A percentile compares a stretch with the other conserved stretches of the same genome.
These are phyloP conservation scores for Apis cerana DNA, from an alignment of 1,140 invertebrate genomes.

Conservation along the genomic window DNA sequence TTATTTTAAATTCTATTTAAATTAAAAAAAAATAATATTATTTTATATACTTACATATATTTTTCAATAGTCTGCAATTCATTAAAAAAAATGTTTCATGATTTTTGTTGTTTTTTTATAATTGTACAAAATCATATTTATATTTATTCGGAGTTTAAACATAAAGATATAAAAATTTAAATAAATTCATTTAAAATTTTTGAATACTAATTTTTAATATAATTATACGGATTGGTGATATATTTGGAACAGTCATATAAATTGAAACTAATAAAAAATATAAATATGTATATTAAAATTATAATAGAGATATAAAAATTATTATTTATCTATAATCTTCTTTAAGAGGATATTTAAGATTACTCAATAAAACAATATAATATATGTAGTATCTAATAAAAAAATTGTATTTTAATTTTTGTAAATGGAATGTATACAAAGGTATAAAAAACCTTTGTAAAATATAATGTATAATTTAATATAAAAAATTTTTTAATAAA, in stretches of 20 bases:
- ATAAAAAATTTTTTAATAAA: conserved; percentile 16
- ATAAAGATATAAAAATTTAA: not conserved
- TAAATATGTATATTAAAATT: not conserved
- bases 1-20: not conserved
- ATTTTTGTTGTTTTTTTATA: not conserved
- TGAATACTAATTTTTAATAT: not conserved
- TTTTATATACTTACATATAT: not conserved
- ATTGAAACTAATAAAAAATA: not conserved
- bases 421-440: not conserved
- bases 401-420: conserved; percentile 32
- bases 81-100: not conserved
- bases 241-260: not conserved
- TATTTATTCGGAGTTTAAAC: not conserved
- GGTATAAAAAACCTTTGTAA: not conserved
- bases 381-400: conserved; percentile 5
- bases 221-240: not conserved
- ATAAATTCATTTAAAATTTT: not conserved
- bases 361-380: not conserved
- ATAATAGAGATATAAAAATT: conserved; percentile 3
- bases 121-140: too few species aligned
- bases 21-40: not conserved
- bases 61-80: not conserved
- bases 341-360: not conserved
- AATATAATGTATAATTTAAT: conserved; percentile 9
- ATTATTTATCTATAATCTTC: not conserved